Evolutionary conservation across 2,113 vertebrate genomes (phyloP).

Genomic region (Cichladusa arquata): DNA sequence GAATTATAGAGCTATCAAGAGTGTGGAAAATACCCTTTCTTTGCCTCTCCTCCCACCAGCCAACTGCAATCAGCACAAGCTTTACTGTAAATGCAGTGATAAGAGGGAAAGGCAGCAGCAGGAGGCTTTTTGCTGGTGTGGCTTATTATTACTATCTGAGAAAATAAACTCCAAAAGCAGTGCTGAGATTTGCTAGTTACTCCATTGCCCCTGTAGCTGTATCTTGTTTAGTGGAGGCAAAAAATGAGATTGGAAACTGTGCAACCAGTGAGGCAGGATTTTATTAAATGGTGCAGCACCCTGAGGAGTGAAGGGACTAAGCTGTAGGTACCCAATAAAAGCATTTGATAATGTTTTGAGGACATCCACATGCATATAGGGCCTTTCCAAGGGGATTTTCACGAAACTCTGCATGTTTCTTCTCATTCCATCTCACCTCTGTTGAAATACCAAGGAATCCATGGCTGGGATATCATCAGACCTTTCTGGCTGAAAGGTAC

Average conservation of each 20-base stretch:
- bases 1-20: conserved; percentile 9
- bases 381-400: background rate
- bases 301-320: background rate
- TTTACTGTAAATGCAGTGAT: background rate
- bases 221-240: background rate
- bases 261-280: background rate
- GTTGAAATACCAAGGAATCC: background rate
- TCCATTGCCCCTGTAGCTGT: background rate
- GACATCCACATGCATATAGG: background rate
- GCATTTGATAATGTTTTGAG: background rate
- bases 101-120: conserved; percentile 4
- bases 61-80: background rate
- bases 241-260: background rate
- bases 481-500: background rate
- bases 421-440: background rate
- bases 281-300: background rate
- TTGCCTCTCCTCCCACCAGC: background rate
- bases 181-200: background rate
- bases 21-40: background rate
- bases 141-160: background rate
- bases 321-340: background rate
- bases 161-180: background rate
- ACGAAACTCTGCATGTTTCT: background rate
- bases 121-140: background rate
- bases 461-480: background rate